Conservation (phyloP, 2,888 invertebrate genomes). For the Melanostoma mellinum region DNA sequence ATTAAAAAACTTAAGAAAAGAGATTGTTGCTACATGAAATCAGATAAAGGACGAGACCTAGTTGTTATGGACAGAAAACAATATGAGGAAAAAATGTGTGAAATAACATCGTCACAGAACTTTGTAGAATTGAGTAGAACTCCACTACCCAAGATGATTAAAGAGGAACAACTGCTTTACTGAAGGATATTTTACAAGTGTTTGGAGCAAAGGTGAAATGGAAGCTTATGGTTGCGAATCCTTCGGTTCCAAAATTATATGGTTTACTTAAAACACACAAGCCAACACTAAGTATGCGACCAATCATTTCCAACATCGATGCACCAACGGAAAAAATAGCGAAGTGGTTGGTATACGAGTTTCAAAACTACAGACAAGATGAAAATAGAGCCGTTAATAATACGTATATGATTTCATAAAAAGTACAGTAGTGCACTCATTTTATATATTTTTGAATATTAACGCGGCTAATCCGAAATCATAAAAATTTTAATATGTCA, state of each 20-base stretch:
- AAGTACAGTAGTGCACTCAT: no score
- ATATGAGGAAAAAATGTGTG: slow-evolving; percentile 8
- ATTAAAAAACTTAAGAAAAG: no score
- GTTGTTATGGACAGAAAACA: slow-evolving; percentile 6
- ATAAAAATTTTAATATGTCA: no score
- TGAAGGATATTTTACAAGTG: not conserved
- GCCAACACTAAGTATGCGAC: slow-evolving; percentile 6
- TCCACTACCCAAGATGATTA: not conserved
- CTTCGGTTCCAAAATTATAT: no score
- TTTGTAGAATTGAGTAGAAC: not conserved
- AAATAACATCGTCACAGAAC: slow-evolving; percentile 7
- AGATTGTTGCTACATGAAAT: no score
- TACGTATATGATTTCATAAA: no score
- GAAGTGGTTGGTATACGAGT: no score
- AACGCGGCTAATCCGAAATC: no score
- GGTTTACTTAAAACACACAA: slow-evolving; percentile 7
- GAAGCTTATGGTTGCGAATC: slow-evolving; percentile 3
- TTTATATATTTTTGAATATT: no score
- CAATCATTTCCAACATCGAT: not conserved
- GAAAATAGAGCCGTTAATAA: not conserved
- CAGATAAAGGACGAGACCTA: no score
- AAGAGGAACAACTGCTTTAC: no score
- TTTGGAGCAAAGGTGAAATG: slow-evolving; percentile 2
- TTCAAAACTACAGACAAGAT: not conserved
- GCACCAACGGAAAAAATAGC: not conserved